Conservation (phyloP, 2,888 invertebrate genomes). For the Lutraria lutraria region DNA sequence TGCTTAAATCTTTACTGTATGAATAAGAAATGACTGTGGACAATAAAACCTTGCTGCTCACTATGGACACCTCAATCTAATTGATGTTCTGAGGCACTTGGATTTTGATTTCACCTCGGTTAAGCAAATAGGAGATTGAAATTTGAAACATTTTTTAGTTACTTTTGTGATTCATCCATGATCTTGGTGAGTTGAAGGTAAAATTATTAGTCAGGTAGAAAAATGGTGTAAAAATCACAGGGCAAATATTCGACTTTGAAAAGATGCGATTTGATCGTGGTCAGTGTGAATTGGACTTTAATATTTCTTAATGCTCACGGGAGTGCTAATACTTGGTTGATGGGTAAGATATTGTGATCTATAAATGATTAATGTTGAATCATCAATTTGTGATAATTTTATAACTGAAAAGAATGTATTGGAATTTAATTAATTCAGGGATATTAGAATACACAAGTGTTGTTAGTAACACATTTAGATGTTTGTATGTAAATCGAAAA, state of each 20-base stretch:
- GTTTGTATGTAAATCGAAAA: background rate
- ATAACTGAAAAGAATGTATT: background rate
- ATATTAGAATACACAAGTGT: background rate
- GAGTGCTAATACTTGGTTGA: background rate
- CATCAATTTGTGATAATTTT: background rate
- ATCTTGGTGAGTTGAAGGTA: background rate
- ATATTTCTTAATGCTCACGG: background rate
- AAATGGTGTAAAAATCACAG: background rate
- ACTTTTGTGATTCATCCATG: background rate
- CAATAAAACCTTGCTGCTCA: background rate
- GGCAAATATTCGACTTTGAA: background rate
- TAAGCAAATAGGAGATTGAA: conserved; percentile 1
- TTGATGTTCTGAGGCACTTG: background rate
- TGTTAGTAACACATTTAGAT: background rate
- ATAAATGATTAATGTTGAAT: background rate
- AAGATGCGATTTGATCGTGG: conserved; percentile 8
- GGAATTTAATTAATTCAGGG: background rate
- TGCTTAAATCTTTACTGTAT: background rate
- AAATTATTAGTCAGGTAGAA: background rate
- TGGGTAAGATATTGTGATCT: conserved; percentile 2
- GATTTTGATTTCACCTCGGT: conserved; percentile 13
- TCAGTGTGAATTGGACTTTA: background rate
- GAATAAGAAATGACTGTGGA: conserved; percentile 17
- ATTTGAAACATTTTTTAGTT: conserved; percentile 8
- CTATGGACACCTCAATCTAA: background rate